Evolutionary conservation across 2,113 vertebrate species (phyloP).

Genomic region (Scatophagus argus): DNA sequence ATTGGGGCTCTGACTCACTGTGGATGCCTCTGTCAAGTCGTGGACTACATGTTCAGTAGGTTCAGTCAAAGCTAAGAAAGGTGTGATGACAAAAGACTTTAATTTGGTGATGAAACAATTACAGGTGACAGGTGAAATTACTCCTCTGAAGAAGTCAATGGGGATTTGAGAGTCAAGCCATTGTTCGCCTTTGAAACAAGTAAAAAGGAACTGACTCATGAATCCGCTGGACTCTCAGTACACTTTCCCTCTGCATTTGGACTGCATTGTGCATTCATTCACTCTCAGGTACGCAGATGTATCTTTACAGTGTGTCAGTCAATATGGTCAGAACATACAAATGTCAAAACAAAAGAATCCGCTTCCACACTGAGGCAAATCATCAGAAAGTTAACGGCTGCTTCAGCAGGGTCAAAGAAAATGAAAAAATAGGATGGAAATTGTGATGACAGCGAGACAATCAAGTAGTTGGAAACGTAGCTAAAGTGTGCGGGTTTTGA

Average conservation of each 20-base stretch:
- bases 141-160: not conserved
- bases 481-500: conserved; percentile 50
- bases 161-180: not conserved
- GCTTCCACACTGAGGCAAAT: conserved; percentile 6
- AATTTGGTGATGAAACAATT: conserved; percentile 63
- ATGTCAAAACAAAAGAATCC: conserved; percentile 37
- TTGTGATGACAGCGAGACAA: conserved; percentile 45
- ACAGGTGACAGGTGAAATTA: conserved; percentile 54
- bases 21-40: not conserved
- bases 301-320: conserved; percentile 28
- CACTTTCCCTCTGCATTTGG: conserved; percentile 43
- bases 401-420: conserved; percentile 1
- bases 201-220: not conserved
- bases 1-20: not conserved
- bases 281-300: conserved; percentile 11
- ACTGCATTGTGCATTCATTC: conserved; percentile 39
- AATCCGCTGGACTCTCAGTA: not conserved
- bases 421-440: conserved; percentile 10
- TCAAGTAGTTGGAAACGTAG: conserved; percentile 40
- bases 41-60: conserved; percentile 36
- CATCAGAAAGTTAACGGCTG: conserved; percentile 15
- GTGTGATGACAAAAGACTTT: conserved; percentile 60
- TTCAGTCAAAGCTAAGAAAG: conserved; percentile 51
- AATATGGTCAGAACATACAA: conserved; percentile 57
- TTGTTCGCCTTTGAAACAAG: not conserved